Conservation (phyloP, 2,888 invertebrate genomes). For the Heliconius ismenius region DNA sequence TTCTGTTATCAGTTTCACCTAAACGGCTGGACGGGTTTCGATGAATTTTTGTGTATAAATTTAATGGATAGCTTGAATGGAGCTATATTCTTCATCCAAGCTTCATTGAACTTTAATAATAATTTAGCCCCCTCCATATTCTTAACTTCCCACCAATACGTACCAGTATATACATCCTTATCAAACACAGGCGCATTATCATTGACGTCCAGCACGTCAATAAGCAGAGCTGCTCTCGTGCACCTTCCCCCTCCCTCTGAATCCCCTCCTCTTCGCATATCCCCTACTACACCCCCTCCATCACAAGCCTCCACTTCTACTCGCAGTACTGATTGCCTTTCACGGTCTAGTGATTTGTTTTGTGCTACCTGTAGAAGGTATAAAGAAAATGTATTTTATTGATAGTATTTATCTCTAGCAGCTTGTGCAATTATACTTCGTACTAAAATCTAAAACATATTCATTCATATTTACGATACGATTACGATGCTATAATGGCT, state of each 20-base stretch:
- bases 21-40: too few relatives aligned
- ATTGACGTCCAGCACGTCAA: constrained; percentile 89
- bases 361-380: constrained; percentile 75
- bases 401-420: too few relatives aligned
- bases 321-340: constrained; percentile 85
- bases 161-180: constrained; percentile 82
- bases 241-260: constrained; percentile 85
- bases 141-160: not conserved
- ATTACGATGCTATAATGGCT: too few relatives aligned
- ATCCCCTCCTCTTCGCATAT: constrained; percentile 84
- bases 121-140: too few relatives aligned
- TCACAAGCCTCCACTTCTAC: constrained; percentile 88
- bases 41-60: too few relatives aligned
- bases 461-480: too few relatives aligned
- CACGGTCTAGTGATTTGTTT: constrained; percentile 87
- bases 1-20: too few relatives aligned
- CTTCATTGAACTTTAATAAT: too few relatives aligned
- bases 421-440: too few relatives aligned
- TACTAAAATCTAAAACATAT: too few relatives aligned
- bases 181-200: constrained; percentile 88
- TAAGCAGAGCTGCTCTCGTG: constrained; percentile 82
- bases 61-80: too few relatives aligned
- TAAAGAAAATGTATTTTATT: not conserved
- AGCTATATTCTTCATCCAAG: too few relatives aligned
- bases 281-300: constrained; percentile 84